Percentiles rank a stretch among this genome's conserved stretches.
These are phyloP conservation scores for Drosophila greeni DNA, from an alignment of 2,888 invertebrate genomes.

Conservation along the genomic window DNA sequence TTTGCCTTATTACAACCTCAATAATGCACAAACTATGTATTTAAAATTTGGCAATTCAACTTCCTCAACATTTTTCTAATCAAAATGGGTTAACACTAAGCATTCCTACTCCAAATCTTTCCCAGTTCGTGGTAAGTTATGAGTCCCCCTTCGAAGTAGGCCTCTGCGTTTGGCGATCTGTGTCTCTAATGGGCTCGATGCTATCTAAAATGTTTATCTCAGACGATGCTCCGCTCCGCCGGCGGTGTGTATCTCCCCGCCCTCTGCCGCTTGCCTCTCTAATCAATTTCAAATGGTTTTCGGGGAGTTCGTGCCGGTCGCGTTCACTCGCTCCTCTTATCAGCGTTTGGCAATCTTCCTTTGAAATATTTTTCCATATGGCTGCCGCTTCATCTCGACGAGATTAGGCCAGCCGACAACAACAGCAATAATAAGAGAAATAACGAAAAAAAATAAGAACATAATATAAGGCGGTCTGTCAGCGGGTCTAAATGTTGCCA, in stretches of 20 bases:
- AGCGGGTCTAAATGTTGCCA: conserved; percentile 43
- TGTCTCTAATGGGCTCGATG: conserved; percentile 34
- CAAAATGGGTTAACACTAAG: neutral
- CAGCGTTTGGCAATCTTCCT: conserved; percentile 67
- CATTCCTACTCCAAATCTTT: neutral
- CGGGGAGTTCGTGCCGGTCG: conserved; percentile 51
- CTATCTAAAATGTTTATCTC: conserved; percentile 49
- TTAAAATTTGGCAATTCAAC: neutral
- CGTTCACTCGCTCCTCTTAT: conserved; percentile 56
- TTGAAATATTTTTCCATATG: conserved; percentile 72
- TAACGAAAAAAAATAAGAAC: neutral
- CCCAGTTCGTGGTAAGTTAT: neutral
- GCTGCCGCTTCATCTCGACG: conserved; percentile 57
- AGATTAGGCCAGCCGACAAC: conserved; percentile 42
- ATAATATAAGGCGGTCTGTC: conserved; percentile 41
- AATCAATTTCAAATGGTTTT: conserved; percentile 71
- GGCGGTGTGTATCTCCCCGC: conserved; percentile 10
- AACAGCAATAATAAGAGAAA: conserved; percentile 11
- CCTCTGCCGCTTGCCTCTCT: conserved; percentile 40
- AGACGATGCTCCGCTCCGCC: conserved; percentile 40
- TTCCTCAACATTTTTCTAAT: neutral
- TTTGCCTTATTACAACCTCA: no score
- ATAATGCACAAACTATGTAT: no score
- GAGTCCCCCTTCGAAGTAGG: conserved; percentile 22
- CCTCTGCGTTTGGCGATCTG: conserved; percentile 20